Evolutionary conservation across 2,113 vertebrate genomes (phyloP).

Genomic region (Poecile atricapillus): DNA sequence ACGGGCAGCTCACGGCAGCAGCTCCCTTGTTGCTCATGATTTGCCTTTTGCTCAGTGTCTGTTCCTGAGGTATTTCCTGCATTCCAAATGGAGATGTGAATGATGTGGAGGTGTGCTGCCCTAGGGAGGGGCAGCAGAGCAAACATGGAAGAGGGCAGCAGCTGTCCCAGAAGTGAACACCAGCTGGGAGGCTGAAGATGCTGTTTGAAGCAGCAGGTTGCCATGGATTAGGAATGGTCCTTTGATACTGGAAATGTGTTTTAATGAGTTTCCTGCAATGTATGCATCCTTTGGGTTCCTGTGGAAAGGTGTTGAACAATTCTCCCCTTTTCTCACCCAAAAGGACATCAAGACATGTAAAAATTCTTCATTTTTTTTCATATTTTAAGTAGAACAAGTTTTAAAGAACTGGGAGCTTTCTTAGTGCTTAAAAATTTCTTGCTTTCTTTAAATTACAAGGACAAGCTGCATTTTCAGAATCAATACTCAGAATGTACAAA

Average conservation of each 20-base stretch:
- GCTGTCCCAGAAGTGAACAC: neutral
- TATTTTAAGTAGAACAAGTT: neutral
- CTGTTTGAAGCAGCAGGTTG: neutral
- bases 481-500: neutral
- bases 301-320: neutral
- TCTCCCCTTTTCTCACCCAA: neutral
- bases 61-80: neutral
- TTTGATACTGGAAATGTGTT: neutral
- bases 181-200: neutral
- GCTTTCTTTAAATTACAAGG: neutral
- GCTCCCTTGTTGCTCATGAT: too few relatives aligned
- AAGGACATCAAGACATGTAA: neutral
- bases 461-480: neutral
- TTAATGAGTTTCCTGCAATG: neutral
- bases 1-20: accelerated
- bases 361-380: neutral
- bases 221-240: neutral
- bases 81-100: neutral
- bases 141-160: neutral
- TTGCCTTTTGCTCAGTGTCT: accelerated
- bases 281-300: neutral
- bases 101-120: neutral
- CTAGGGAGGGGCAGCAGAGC: neutral
- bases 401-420: neutral
- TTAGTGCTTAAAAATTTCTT: neutral